A percentile compares a stretch with the other conserved stretches of the same genome.
phyloP scores from a whole-genome alignment of 2,888 invertebrate species.

The Parnassius orleans region DNA sequence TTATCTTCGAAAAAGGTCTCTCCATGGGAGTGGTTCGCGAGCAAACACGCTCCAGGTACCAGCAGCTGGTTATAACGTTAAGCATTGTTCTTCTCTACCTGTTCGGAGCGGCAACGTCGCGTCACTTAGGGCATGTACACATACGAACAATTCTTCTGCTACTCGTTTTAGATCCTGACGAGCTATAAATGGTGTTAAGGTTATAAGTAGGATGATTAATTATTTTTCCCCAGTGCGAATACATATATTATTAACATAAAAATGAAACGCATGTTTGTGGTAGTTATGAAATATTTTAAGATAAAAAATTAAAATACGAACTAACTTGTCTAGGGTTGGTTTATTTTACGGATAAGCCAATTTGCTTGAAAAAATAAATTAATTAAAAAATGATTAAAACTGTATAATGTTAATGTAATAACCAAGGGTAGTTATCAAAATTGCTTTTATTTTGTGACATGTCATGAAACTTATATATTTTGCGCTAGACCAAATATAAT shows the following conservation, averaged over 20 bases:
- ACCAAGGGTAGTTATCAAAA: no score
- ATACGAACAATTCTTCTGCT: not conserved
- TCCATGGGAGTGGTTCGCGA: slow-evolving; percentile 26
- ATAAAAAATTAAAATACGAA: no score
- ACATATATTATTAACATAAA: not conserved
- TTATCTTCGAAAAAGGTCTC: slow-evolving; percentile 36
- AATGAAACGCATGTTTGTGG: not conserved
- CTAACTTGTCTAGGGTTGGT: no score
- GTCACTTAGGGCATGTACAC: slow-evolving; percentile 19
- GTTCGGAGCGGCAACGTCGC: slow-evolving; percentile 65
- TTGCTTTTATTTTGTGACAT: no score
- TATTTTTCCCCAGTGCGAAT: not conserved
- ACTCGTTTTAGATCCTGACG: not conserved
- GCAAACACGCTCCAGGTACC: slow-evolving; percentile 52
- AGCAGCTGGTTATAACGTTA: slow-evolving; percentile 56
- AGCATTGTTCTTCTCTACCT: slow-evolving; percentile 42
- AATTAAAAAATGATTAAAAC: no score
- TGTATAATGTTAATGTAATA: no score
- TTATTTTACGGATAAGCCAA: no score
- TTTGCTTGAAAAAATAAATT: no score
- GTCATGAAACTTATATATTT: no score
- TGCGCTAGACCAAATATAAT: no score
- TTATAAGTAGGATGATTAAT: no score
- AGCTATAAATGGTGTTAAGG: not conserved
- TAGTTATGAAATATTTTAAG: no score